phyloP scores from a whole-genome alignment of 2,113 vertebrate species.

The Oreotrochilus melanogaster region DNA sequence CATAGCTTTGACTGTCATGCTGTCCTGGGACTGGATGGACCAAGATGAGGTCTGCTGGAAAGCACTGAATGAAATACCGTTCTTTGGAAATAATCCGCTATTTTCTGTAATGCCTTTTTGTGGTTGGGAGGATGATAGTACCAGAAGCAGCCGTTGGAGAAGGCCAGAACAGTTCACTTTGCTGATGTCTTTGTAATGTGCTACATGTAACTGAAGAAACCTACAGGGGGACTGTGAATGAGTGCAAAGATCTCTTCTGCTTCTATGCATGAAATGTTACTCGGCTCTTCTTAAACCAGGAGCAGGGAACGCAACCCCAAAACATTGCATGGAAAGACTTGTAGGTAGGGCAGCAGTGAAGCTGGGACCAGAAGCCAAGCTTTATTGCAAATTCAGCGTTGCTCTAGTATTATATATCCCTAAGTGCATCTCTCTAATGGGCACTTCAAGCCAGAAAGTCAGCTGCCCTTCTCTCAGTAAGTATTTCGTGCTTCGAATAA shows the following conservation, averaged over 20 bases:
- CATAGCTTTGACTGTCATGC: fast-evolving
- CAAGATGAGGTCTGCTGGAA: background rate
- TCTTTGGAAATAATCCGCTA: background rate
- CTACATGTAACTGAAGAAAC: background rate
- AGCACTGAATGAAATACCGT: background rate
- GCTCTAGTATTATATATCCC: background rate
- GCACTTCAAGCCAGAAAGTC: constrained; percentile 24
- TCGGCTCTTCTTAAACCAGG: background rate
- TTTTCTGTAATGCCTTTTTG: background rate
- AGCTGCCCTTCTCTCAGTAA: background rate
- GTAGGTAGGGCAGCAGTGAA: background rate
- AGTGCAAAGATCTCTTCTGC: background rate
- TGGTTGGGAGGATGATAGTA: background rate
- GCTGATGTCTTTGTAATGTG: background rate
- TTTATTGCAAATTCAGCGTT: background rate
- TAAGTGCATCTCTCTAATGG: constrained; percentile 25
- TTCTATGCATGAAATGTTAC: background rate
- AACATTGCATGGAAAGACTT: background rate
- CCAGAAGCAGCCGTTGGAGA: background rate
- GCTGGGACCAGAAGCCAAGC: background rate
- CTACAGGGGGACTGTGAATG: background rate
- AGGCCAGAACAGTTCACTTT: background rate
- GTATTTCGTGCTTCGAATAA: constrained; percentile 14
- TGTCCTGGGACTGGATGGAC: background rate
- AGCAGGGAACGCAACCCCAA: background rate